Conservation (phyloP, 37 sponge, comb jelly and placozoan genomes). For the Mnemiopsis leidyi region DNA sequence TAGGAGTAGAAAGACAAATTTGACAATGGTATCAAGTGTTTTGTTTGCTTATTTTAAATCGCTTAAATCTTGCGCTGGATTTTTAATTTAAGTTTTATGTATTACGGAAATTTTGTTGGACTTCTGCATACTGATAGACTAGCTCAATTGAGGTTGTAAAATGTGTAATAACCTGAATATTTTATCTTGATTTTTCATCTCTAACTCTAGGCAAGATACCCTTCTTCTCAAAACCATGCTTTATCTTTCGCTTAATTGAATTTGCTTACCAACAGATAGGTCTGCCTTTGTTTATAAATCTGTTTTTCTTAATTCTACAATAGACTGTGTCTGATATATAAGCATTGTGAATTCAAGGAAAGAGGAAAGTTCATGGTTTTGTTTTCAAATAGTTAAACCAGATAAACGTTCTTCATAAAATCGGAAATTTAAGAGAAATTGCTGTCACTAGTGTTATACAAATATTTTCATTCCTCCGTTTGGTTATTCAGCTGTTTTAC, state of each 20-base stretch:
- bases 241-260: not conserved
- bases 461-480: conserved; percentile 48
- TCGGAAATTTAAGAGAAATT: not conserved
- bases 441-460: not conserved
- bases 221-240: not conserved
- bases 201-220: not conserved
- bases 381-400: not conserved
- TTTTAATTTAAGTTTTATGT: conserved; percentile 31
- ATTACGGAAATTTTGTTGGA: not conserved
- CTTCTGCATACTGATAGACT: not conserved
- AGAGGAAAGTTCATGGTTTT: not conserved
- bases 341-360: not conserved
- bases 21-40: not conserved
- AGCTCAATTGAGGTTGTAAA: not conserved
- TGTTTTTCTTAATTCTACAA: no score
- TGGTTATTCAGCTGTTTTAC: not conserved
- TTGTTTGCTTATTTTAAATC: not conserved
- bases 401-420: not conserved
- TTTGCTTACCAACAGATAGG: not conserved
- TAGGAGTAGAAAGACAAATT: not conserved
- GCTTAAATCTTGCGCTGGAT: not conserved
- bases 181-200: not conserved
- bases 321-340: no score
- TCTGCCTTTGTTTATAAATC: not conserved
- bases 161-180: not conserved